Evolutionary conservation across 1,140 invertebrate species (phyloP).

Genomic region (Druon quercuslanigerum): DNA sequence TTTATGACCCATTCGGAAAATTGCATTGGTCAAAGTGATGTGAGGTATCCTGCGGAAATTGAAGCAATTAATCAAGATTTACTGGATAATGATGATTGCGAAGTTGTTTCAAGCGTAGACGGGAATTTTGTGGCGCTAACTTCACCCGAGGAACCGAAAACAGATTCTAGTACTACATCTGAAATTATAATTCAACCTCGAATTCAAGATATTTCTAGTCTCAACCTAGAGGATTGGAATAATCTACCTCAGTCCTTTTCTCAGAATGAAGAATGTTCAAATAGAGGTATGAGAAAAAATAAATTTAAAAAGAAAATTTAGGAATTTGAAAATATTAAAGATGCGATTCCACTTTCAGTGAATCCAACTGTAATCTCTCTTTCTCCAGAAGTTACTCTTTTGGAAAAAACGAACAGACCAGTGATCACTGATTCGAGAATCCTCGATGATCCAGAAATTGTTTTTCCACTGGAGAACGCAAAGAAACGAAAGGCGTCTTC

Average conservation of each 20-base stretch:
- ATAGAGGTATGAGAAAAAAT: not conserved
- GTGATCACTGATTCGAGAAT: not conserved
- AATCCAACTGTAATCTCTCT: not conserved
- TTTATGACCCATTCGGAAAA: not conserved
- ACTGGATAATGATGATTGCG: conserved; percentile 22
- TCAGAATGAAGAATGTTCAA: conserved; percentile 38
- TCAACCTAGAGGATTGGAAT: conserved; percentile 23
- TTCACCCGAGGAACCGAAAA: too few species aligned
- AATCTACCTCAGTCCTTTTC: not conserved
- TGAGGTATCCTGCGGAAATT: conserved; percentile 39
- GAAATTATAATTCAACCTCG: not conserved
- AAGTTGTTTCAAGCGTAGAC: not conserved
- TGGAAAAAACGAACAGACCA: not conserved
- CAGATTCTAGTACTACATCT: not conserved
- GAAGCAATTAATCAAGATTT: conserved; percentile 30
- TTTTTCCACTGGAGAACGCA: not conserved
- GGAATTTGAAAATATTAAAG: not conserved
- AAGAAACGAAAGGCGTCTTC: not conserved
- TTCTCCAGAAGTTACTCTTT: not conserved
- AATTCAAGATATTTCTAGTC: not conserved
- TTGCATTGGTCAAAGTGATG: not conserved
- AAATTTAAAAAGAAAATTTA: not conserved
- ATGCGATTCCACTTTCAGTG: not conserved
- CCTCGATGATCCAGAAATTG: not conserved
- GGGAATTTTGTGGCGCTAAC: not conserved